Percentiles rank a stretch among this genome's conserved stretches.
Conservation (phyloP, 2,797 vertebrate species). For the Pseudomugil gertrudae region DNA sequence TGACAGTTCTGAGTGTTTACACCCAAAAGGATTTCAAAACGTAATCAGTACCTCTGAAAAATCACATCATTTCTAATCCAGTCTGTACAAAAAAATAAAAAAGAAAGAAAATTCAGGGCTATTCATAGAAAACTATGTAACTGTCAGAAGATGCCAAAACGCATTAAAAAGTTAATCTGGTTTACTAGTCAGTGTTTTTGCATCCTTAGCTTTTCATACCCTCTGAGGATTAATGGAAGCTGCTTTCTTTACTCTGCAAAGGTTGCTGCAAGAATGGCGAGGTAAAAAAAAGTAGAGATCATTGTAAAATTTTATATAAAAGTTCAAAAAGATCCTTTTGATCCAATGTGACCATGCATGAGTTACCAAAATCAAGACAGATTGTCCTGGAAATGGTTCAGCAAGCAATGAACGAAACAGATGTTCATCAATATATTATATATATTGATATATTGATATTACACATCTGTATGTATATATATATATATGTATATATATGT, state of each 20-base stretch:
- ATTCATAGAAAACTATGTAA: neutral
- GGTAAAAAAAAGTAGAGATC: slow-evolving; percentile 1
- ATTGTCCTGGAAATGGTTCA: neutral
- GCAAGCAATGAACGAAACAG: slow-evolving; percentile 2
- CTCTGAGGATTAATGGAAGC: neutral
- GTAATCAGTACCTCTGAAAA: slow-evolving; percentile 5
- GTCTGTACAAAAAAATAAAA: neutral
- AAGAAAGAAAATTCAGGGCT: neutral
- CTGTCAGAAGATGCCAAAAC: neutral
- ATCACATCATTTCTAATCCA: neutral
- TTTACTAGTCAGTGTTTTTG: slow-evolving; percentile 3
- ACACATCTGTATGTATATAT: too few species aligned
- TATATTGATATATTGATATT: too few species aligned
- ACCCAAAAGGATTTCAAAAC: slow-evolving; percentile 14
- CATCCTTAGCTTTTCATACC: neutral
- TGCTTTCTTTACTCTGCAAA: slow-evolving; percentile 4
- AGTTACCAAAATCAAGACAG: neutral
- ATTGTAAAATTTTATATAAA: neutral
- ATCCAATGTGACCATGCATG: neutral
- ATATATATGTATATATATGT: too few species aligned
- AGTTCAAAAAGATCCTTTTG: neutral
- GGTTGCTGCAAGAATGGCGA: neutral
- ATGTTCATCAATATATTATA: too few species aligned
- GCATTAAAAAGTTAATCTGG: slow-evolving; percentile 6
- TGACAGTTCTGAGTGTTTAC: neutral